Evolutionary conservation across 2,888 invertebrate genomes (phyloP), one percentile per base, ranked within the genome.

Genomic region (Latrodectus elegans): DNA sequence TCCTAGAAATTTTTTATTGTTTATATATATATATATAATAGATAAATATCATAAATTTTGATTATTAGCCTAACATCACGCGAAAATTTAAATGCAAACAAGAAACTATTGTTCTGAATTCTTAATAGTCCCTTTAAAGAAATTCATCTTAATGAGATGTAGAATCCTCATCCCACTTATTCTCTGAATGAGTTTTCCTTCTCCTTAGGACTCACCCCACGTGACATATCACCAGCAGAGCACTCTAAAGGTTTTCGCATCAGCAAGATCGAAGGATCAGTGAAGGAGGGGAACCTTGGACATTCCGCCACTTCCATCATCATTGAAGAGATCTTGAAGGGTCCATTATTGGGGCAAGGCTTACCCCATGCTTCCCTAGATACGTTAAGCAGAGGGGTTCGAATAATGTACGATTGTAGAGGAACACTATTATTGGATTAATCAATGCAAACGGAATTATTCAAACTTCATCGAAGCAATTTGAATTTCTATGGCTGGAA

Each of bases 381-480:
- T 38, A 38, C 60, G 60, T 4, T 60, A 60, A 60, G 60, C n/a
- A 12, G 11, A 15, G 60, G 38, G 60, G 4, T 15, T 17, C 17
- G 68, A 52, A 38, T 77, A 77, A 77, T 77, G 49, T 65, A 67
- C 49, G 77, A 9, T 17, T 67, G 49, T 65, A 68, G 60, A 12
- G 71, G 71, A 60, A 55, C 60, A 64, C 49, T 26, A 38, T 79
- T 79, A 79, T 60, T 17, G 71, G 71, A 70, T 78, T 70, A 78
- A 78, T 78, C 68, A 70, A 15, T 55, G 14, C 60, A 38, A 65
- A 76, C 15, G 60, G 60, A 79, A 71, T 60, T 71, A 79, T 79
- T 71, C 55, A 8, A 60, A 60, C n/a, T 60, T 60, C 60, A 60
- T 12, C 60, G n/a, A n/a, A 15, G 60, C 60, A 60, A 12, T 60